These are phyloP conservation scores for Doryteuthis pealeii DNA, from an alignment of 1,140 invertebrate genomes.

Conservation along the genomic window DNA sequence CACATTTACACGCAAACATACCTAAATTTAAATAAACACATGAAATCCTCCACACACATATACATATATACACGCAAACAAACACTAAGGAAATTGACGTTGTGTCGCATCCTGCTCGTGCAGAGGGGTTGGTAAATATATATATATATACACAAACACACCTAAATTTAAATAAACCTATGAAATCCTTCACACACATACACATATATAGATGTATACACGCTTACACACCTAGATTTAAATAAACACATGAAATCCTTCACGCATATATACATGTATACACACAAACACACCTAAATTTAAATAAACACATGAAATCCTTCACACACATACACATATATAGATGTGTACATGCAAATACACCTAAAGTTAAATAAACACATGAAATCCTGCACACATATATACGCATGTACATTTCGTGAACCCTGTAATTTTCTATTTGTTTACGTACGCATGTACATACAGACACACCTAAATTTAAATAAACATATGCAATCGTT, in stretches of 20 bases:
- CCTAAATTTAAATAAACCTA: no score
- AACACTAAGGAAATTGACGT: no score
- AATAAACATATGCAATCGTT: background rate
- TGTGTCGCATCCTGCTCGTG: no score
- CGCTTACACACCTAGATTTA: no score
- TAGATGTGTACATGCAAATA: background rate
- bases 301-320: background rate
- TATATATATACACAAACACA: background rate
- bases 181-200: no score
- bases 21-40: no score
- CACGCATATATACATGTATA: background rate
- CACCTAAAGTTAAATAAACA: no score
- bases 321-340: background rate
- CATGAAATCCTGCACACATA: background rate
- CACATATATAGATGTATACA: no score
- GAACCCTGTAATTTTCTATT: background rate
- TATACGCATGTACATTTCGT: background rate
- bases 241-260: background rate
- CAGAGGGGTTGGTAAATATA: background rate
- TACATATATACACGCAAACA: no score
- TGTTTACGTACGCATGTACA: background rate
- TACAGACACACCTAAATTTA: background rate
- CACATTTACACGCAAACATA: no score
- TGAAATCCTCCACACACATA: no score
- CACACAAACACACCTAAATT: background rate